Percentiles rank a stretch among this genome's conserved stretches.
Evolutionary conservation across 2,113 vertebrate species (phyloP).

Genomic region (Psittacus erithacus): DNA sequence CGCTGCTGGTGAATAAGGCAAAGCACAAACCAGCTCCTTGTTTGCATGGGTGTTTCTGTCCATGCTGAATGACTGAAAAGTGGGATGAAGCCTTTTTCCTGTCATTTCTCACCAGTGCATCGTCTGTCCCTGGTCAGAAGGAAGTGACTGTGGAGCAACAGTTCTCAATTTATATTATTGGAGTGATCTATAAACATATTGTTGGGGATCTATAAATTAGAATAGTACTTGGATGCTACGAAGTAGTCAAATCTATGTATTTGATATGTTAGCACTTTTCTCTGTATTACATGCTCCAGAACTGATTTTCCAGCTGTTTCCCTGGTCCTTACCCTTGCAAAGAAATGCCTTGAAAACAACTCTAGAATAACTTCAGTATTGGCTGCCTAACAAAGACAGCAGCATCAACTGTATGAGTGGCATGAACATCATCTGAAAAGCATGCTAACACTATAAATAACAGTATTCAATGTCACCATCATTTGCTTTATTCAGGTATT

Average conservation of each 20-base stretch:
- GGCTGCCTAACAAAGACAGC: background rate
- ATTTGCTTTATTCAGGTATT: background rate
- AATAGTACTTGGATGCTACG: background rate
- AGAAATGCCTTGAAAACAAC: background rate
- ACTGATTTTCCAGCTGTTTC: background rate
- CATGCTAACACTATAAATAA: background rate
- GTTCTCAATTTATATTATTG: background rate
- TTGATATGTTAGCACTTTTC: background rate
- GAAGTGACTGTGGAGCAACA: background rate
- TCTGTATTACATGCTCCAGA: background rate
- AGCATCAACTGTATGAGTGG: background rate
- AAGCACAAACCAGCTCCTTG: background rate
- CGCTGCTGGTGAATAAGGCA: background rate
- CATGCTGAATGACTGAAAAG: background rate
- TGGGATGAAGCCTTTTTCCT: background rate
- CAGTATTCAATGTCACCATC: background rate
- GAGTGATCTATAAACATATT: background rate
- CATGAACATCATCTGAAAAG: background rate
- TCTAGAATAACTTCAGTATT: background rate
- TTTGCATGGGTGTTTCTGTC: background rate
- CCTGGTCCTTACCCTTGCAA: background rate
- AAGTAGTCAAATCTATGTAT: background rate
- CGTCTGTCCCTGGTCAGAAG: background rate
- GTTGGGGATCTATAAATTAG: background rate
- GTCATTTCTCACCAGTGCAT: background rate